Evolutionary conservation across 1,140 invertebrate species (phyloP).

Genomic region (Glossosoma conforme): DNA sequence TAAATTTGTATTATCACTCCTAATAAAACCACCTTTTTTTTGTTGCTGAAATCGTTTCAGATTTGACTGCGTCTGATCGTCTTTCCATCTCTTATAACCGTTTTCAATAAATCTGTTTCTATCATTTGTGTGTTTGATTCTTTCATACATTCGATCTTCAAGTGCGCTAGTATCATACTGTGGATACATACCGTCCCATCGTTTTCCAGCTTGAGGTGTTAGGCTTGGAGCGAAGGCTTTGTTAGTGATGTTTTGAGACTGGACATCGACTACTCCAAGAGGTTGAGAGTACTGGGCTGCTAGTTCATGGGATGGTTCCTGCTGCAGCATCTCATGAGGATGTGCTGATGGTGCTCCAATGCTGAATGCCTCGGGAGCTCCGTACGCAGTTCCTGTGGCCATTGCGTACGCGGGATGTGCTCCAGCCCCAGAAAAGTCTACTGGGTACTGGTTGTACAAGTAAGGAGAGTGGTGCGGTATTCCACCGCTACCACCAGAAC

Average conservation of each 20-base stretch:
- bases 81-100: no score
- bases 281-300: constrained; percentile 49
- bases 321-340: constrained; percentile 39
- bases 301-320: constrained; percentile 38
- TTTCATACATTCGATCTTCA: no score
- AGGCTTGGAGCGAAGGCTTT: constrained; percentile 2
- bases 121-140: no score
- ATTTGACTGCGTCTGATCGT: no score
- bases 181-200: constrained; percentile 49
- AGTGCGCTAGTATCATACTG: no score
- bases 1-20: no score
- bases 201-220: constrained; percentile 41
- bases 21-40: no score
- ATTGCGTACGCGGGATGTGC: constrained; percentile 46
- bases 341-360: constrained; percentile 39
- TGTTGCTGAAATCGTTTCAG: no score
- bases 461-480: constrained; percentile 47
- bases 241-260: constrained; percentile 40
- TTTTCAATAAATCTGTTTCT: no score
- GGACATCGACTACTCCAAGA: constrained; percentile 40
- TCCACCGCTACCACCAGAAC: no score
- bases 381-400: constrained; percentile 39
- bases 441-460: constrained; percentile 49
- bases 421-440: constrained; percentile 44
- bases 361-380: constrained; percentile 43